Evolutionary conservation across 2,888 invertebrate genomes (phyloP).

Genomic region (Linyphia triangularis): DNA sequence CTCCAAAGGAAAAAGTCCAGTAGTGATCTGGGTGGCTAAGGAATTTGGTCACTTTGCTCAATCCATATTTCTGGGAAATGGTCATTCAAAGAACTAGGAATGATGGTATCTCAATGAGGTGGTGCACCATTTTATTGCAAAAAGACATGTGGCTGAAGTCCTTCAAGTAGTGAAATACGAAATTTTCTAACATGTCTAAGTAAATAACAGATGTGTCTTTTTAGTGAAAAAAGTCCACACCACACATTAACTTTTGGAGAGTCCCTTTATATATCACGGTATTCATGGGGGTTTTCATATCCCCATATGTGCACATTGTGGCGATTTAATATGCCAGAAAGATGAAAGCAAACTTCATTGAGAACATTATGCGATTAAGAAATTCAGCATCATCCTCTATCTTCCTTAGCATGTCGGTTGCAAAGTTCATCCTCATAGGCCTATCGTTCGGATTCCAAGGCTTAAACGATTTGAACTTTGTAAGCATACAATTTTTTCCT

Average conservation of each 20-base stretch:
- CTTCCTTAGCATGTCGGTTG: no score
- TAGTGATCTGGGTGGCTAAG: background rate
- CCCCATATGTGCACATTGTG: no score
- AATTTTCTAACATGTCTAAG: conserved; percentile 1
- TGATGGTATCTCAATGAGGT: background rate
- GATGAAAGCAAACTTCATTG: background rate
- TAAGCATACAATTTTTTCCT: background rate
- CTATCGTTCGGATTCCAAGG: no score
- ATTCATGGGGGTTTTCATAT: background rate
- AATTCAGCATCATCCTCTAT: no score
- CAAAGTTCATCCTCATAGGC: no score
- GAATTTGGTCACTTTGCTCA: background rate
- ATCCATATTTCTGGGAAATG: no score
- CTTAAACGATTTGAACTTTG: background rate
- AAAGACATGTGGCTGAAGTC: background rate
- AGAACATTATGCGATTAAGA: background rate
- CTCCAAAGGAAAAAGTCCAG: no score
- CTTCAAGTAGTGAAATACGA: background rate
- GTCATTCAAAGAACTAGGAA: background rate
- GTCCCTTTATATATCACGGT: background rate
- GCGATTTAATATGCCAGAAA: background rate
- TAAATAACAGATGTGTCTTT: no score
- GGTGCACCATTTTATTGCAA: conserved; percentile 15
- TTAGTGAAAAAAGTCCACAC: background rate
- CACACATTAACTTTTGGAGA: background rate